phyloP scores from a whole-genome alignment of 1,140 invertebrate genomes.

The Drosophila sp. region DNA sequence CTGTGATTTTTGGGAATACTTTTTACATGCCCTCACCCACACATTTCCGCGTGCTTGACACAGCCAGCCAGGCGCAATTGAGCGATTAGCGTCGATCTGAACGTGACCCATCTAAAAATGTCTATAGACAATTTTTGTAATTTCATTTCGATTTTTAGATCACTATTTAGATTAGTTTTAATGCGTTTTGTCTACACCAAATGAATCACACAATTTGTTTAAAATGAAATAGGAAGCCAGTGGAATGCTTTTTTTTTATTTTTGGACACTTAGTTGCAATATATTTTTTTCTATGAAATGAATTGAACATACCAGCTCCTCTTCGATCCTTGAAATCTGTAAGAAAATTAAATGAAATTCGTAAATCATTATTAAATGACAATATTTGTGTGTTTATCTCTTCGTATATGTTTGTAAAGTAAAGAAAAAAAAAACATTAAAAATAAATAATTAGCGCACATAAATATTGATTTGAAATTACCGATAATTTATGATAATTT shows the following conservation, averaged over 20 bases:
- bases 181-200: constrained; percentile 61
- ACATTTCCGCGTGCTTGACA: constrained; percentile 68
- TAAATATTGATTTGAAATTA: constrained; percentile 59
- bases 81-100: constrained; percentile 63
- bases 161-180: constrained; percentile 69
- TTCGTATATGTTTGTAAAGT: constrained; percentile 18
- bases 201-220: constrained; percentile 13
- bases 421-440: constrained; percentile 10
- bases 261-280: not conserved
- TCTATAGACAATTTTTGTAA: constrained; percentile 28
- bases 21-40: constrained; percentile 47
- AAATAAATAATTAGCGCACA: constrained; percentile 59
- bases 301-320: not conserved
- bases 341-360: constrained; percentile 2
- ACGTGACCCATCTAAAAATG: constrained; percentile 55
- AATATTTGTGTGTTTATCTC: not conserved
- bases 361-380: not conserved
- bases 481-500: constrained; percentile 42
- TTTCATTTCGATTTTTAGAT: constrained; percentile 70
- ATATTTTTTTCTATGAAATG: not conserved
- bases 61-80: constrained; percentile 47
- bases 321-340: not conserved
- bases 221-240: constrained; percentile 2
- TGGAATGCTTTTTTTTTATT: not conserved
- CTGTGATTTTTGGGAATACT: constrained; percentile 31